A percentile compares a stretch with the other conserved stretches of the same genome.
Evolutionary conservation across 1,140 invertebrate species (phyloP).

Genomic region (Calliopsis andreniformis): DNA sequence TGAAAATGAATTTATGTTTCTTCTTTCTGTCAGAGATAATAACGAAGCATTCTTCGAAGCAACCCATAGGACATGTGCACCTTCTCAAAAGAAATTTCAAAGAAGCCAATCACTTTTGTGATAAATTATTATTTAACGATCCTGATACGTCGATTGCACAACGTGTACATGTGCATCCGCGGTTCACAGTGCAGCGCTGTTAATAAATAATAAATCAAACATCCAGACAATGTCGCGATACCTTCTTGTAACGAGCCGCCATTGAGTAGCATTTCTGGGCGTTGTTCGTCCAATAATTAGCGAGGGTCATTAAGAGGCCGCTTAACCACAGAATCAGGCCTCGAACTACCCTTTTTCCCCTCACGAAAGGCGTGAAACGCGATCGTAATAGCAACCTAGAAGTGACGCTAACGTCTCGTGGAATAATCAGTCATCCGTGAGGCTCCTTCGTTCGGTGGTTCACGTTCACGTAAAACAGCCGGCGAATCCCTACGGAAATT

Average conservation of each 20-base stretch:
- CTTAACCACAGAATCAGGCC: conserved; percentile 30
- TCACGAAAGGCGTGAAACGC: conserved; percentile 55
- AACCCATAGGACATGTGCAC: neutral
- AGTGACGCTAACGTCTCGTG: conserved; percentile 32
- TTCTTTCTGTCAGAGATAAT: too few relatives aligned
- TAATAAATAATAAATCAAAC: conserved; percentile 25
- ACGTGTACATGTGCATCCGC: neutral
- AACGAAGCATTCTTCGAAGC: too few relatives aligned
- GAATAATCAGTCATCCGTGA: conserved; percentile 57
- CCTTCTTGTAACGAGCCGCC: conserved; percentile 17
- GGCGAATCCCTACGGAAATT: conserved; percentile 17
- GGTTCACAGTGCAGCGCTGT: too few relatives aligned
- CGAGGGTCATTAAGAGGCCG: conserved; percentile 47
- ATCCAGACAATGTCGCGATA: neutral
- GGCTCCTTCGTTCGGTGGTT: conserved; percentile 10
- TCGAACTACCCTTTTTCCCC: neutral
- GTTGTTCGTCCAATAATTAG: conserved; percentile 59
- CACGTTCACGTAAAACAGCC: conserved; percentile 26
- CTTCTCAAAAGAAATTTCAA: neutral
- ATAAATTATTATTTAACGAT: conserved; percentile 21
- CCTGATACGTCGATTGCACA: neutral
- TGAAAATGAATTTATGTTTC: too few relatives aligned
- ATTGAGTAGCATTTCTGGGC: conserved; percentile 39
- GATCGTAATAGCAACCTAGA: conserved; percentile 37
- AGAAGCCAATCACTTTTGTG: neutral